Evolutionary conservation across 2,888 invertebrate species (phyloP).

Genomic region (Balanococcus diminutus): DNA sequence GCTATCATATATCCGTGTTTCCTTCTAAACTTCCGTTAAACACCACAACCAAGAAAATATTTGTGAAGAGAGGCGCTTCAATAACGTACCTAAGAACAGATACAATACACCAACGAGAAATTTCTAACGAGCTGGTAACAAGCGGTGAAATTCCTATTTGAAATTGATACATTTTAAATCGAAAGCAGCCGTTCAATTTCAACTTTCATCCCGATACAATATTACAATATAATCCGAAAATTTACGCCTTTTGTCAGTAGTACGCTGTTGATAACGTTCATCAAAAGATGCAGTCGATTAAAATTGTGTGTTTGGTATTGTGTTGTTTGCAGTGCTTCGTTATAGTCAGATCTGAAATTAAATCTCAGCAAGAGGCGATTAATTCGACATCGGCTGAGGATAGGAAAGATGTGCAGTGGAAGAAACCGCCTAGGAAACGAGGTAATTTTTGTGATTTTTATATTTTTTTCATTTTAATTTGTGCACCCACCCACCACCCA

Average conservation of each 20-base stretch:
- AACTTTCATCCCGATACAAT: conserved; percentile 17
- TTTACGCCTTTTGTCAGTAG: conserved; percentile 7
- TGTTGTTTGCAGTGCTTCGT: conserved; percentile 22
- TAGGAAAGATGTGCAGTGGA: conserved; percentile 22
- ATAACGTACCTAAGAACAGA: neutral
- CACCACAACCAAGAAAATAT: conserved; percentile 14
- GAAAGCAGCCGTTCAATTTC: conserved; percentile 25
- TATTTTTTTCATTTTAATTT: too few species aligned
- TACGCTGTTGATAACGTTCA: neutral
- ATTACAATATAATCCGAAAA: conserved; percentile 38
- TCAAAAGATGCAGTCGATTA: conserved; percentile 29
- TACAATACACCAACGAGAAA: conserved; percentile 4
- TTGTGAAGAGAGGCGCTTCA: neutral
- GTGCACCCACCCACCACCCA: too few species aligned
- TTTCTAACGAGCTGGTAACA: conserved; percentile 18
- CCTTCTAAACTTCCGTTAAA: conserved; percentile 29
- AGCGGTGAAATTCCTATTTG: conserved; percentile 34
- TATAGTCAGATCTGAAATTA: neutral
- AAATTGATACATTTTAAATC: conserved; percentile 34
- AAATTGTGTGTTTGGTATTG: conserved; percentile 12
- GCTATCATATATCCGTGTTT: conserved; percentile 37
- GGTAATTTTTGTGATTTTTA: too few species aligned
- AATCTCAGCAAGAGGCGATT: neutral
- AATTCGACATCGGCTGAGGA: conserved; percentile 21
- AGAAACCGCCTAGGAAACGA: conserved; percentile 33